Evolutionary conservation across 2,888 invertebrate species (phyloP), one percentile per base, ranked within the genome.

Genomic region (Xestia sexstrigata): DNA sequence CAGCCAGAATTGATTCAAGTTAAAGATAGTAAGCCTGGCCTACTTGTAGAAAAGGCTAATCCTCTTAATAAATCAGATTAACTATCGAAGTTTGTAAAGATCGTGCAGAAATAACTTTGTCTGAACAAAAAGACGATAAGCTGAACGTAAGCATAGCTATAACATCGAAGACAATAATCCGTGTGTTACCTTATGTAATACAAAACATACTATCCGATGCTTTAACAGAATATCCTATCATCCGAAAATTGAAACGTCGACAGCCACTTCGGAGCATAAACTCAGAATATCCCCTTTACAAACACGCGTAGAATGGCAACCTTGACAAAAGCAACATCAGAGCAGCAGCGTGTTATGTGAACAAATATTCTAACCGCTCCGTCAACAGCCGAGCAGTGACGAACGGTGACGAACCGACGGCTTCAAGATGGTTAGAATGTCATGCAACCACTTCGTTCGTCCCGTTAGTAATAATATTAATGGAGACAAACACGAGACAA

Each of bases 281-380:
- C 84, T 86, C 78, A 76, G 75, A 78, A 76, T 76, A 81, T 85
- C 70, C 70, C 78, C 69, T 82, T n/a, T 68, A 76, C 81, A 88
- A 88, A 87, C 83, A 85, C 70, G 45, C 66, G 68, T 62, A 70
- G 78, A 81, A 76, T 71, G 77, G 79, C 74, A 82, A 79, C 85
- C 72, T 83, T 84, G 76, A 69, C 75, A 80, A 75, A 67, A 42
- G 76, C 76, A 88, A 88, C 89, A 87, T 66, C 68, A 45, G 84
- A 75, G 67, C 68, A 63, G 70, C 49, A 72, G 35, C 81, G 76
- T 81, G 78, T 78, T 83, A 79, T 82, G 78, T 55, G 85, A 87
- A 70, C 87, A 87, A 88, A 87, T 82, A 84, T 74, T 74, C 85
- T 83, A 88, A 85, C 87, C 83, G 23, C 69, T 87, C 66, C 58